These are phyloP conservation scores for Procavia capensis DNA, from an alignment of 2,113 vertebrate species.

Conservation along the genomic window DNA sequence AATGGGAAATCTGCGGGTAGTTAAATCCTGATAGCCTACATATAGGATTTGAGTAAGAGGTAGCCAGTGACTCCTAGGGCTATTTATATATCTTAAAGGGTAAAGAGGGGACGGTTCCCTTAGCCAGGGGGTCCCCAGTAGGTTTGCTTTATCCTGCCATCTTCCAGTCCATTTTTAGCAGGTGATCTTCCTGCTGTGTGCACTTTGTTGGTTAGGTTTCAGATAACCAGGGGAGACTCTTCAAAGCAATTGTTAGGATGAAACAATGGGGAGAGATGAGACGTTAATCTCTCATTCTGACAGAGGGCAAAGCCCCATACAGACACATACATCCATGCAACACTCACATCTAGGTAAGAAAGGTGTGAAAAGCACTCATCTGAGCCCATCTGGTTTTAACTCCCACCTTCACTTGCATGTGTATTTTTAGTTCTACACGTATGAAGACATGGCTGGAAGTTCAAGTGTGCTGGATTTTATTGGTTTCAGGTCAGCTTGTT, in stretches of 20 bases:
- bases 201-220: background rate
- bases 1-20: slow-evolving; percentile 70
- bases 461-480: background rate
- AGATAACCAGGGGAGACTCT: background rate
- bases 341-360: background rate
- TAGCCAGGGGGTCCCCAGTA: accelerated
- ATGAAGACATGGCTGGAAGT: background rate
- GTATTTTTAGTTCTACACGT: background rate
- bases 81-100: slow-evolving; percentile 38
- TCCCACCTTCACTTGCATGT: background rate
- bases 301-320: background rate
- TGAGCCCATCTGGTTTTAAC: background rate
- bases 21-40: slow-evolving; percentile 71
- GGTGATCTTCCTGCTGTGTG: background rate
- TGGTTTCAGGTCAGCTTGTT: background rate
- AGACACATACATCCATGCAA: background rate
- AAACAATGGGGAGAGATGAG: background rate
- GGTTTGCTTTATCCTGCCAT: background rate
- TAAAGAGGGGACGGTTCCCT: background rate
- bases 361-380: accelerated
- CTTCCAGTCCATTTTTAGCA: background rate
- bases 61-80: background rate
- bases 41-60: slow-evolving; percentile 56
- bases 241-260: background rate
- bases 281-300: background rate